Conservation (phyloP, 2,797 vertebrate genomes). For the Lateolabrax maculatus region DNA sequence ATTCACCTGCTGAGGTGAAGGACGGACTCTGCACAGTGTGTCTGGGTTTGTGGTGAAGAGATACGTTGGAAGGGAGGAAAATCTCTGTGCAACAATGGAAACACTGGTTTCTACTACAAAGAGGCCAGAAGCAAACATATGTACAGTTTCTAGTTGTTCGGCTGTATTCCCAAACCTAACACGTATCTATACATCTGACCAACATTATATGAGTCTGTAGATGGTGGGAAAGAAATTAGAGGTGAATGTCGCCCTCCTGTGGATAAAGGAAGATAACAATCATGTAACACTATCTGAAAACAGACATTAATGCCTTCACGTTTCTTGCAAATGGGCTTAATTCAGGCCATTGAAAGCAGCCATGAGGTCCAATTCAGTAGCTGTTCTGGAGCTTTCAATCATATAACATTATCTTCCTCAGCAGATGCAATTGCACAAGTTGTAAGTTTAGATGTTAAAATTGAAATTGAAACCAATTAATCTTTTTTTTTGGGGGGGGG, state of each 20-base stretch:
- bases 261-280: background rate
- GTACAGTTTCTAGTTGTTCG: conserved; percentile 35
- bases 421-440: too few relatives aligned
- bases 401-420: background rate
- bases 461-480: too few relatives aligned
- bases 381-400: background rate
- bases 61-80: background rate
- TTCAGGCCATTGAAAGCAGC: background rate
- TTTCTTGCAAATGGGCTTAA: background rate
- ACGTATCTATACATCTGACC: background rate
- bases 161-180: conserved; percentile 37
- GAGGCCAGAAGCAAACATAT: background rate
- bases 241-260: conserved; percentile 48
- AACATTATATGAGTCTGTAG: too few relatives aligned
- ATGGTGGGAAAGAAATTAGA: background rate
- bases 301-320: background rate
- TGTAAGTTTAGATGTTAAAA: too few relatives aligned
- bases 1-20: conserved; percentile 25
- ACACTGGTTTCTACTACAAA: background rate
- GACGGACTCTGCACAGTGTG: conserved; percentile 19
- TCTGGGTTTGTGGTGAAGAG: conserved; percentile 14
- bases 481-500: too few relatives aligned
- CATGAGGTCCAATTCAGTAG: background rate
- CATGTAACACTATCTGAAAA: background rate
- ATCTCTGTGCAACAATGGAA: conserved; percentile 24